phyloP scores from a whole-genome alignment of 2,797 vertebrate species.

The Todus mexicanus region DNA sequence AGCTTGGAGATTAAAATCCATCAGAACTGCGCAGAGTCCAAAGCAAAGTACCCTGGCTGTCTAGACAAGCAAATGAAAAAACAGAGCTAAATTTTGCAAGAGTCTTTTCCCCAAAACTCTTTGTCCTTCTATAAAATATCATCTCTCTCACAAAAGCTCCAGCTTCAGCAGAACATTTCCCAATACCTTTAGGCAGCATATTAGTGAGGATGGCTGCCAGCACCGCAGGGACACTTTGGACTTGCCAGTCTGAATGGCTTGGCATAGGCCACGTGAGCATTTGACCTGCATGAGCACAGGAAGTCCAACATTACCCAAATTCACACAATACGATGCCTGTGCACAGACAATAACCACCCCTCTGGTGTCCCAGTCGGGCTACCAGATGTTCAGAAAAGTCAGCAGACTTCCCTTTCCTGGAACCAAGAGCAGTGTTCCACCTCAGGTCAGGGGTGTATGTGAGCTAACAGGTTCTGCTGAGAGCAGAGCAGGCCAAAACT shows the following conservation, averaged over 20 bases:
- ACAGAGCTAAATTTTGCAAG: not conserved
- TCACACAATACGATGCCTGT: fast-evolving
- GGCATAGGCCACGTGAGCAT: fast-evolving
- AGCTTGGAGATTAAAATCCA: conserved; percentile 48
- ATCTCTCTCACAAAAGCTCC: not conserved
- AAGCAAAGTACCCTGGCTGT: conserved; percentile 10
- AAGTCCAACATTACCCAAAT: fast-evolving
- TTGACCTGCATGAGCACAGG: not conserved
- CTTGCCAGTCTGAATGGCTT: not conserved
- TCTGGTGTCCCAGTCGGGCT: not conserved
- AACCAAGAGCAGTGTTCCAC: not conserved
- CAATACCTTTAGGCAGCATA: not conserved
- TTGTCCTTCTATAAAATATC: not conserved
- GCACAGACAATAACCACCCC: not conserved
- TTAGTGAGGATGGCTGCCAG: not conserved
- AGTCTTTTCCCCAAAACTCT: not conserved
- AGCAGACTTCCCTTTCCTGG: not conserved
- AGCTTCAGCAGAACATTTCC: not conserved
- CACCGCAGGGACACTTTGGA: not conserved
- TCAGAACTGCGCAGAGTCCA: not conserved
- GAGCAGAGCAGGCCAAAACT: not conserved
- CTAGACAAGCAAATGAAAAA: conserved; percentile 18
- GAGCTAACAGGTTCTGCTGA: not conserved
- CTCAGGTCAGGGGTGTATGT: not conserved
- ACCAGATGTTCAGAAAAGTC: not conserved